These are phyloP conservation scores for Mimas tiliae DNA, from an alignment of 2,888 invertebrate species.

Conservation along the genomic window DNA sequence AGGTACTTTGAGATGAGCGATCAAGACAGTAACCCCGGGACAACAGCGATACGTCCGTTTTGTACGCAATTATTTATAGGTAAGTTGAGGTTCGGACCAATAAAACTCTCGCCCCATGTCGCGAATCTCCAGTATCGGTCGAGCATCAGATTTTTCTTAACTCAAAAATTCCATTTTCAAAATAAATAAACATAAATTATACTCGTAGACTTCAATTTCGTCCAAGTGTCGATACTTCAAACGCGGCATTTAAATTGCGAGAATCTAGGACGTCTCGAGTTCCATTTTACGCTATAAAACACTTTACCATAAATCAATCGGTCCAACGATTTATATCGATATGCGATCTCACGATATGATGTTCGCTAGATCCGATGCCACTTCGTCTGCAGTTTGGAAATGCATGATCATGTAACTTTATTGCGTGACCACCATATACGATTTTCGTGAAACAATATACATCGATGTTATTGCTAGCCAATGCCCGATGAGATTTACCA, in stretches of 20 bases:
- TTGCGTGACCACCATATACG: too few species aligned
- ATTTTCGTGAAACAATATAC: too few species aligned
- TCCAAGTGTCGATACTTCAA: constrained; percentile 24
- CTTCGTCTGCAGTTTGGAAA: neutral
- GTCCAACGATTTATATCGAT: constrained; percentile 23
- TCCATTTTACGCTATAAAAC: constrained; percentile 24
- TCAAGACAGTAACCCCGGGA: too few species aligned
- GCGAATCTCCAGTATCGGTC: too few species aligned
- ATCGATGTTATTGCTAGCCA: too few species aligned
- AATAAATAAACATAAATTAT: constrained; percentile 12
- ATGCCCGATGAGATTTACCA: too few species aligned
- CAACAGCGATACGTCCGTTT: too few species aligned
- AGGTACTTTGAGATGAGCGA: too few species aligned
- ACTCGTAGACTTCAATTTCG: constrained; percentile 14
- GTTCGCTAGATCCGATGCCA: neutral
- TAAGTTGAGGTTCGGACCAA: too few species aligned
- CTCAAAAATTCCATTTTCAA: neutral
- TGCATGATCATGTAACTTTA: neutral
- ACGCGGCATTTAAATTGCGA: constrained; percentile 23
- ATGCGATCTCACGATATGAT: constrained; percentile 20
- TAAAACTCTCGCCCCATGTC: too few species aligned
- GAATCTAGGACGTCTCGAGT: constrained; percentile 24
- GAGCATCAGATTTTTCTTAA: too few species aligned
- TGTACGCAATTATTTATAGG: too few species aligned
- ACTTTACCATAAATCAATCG: constrained; percentile 23